Evolutionary conservation across 2,888 invertebrate species (phyloP), one percentile per base, ranked within the genome.

Genomic region (Acronicta alni): DNA sequence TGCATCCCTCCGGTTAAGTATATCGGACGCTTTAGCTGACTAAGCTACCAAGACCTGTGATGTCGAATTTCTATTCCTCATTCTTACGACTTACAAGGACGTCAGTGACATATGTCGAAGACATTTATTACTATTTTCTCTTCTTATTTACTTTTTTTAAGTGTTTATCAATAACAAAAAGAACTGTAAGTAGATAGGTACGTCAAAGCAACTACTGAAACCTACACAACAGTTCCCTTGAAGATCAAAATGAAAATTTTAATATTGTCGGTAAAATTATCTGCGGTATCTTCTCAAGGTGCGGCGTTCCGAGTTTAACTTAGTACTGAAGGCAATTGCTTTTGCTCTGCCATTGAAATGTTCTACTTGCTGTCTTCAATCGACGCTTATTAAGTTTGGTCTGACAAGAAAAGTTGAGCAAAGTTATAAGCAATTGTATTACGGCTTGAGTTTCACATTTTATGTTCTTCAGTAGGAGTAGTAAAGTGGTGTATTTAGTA

Each of bases 181-280:
- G n/a, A n/a, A n/a, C n/a, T n/a, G n/a, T n/a, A n/a, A 2, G 7
- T 26, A 9, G 17, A 1, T 39, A 67, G 7, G 9, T 51, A 49
- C 45, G 54, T 49, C 16, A 39, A 56, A 30, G 64, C 54, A 35
- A 38, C 49, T 41, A 49, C 55, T 48, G 53, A 26, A 65, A 60
- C 59, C 42, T 55, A 48, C 30, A 8, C 32, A 59, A 47, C 59
- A 68, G 51, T 70, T 70, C 55, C 65, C 35, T 52, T 55, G 16
- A 52, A 55, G 65, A 59, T 68, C 60, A 70, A 68, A 68, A 68
- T 70, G 68, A 60, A 70, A 68, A 70, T 68, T 68, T 70, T 68
- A 69, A 69, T 69, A 71, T 57, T 62, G 67, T 57, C 62, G 39
- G 61, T 61, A 52, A 61, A 71, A 66, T 67, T 72, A 64, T 35